Conservation (phyloP, 2,888 invertebrate genomes). For the Hydrotaea cyrtoneurina region DNA sequence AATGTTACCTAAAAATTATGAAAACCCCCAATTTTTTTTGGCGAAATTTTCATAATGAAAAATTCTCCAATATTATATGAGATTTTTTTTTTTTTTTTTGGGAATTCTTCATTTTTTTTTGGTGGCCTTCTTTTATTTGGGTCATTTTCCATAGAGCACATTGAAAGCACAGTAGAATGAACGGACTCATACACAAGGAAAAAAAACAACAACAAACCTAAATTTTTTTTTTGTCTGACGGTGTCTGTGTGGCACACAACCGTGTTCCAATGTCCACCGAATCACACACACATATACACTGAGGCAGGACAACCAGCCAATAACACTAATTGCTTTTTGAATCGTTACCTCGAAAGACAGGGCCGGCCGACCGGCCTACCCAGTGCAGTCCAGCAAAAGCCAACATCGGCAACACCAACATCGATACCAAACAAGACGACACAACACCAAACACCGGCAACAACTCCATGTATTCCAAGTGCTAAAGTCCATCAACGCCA, state of each 20-base stretch:
- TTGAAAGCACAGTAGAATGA: not conserved
- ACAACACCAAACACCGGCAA: slow-evolving; percentile 13
- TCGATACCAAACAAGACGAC: not conserved
- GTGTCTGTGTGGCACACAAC: slow-evolving; percentile 52
- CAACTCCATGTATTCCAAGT: slow-evolving; percentile 67
- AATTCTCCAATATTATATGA: too few relatives aligned
- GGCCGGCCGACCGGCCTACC: too few relatives aligned
- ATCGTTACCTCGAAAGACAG: slow-evolving; percentile 25
- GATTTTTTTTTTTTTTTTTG: too few relatives aligned
- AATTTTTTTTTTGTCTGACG: too few relatives aligned
- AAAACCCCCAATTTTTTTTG: too few relatives aligned
- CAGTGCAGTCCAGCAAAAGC: too few relatives aligned
- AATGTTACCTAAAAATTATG: too few relatives aligned
- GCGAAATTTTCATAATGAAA: too few relatives aligned
- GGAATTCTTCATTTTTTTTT: too few relatives aligned
- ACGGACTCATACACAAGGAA: not conserved
- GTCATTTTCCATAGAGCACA: too few relatives aligned
- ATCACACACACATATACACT: slow-evolving; percentile 8
- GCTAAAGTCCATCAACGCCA: slow-evolving; percentile 70
- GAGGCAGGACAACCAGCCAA: slow-evolving; percentile 12
- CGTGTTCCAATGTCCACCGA: slow-evolving; percentile 22
- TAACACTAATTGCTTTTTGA: slow-evolving; percentile 55
- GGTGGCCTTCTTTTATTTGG: too few relatives aligned
- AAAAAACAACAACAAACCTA: slow-evolving; percentile 32
- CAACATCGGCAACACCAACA: slow-evolving; percentile 6